Evolutionary conservation across 35 echinoderm and acorn worm genomes (phyloP), one percentile per base, ranked within the genome.

Genomic region (Stichopus chloronotus): DNA sequence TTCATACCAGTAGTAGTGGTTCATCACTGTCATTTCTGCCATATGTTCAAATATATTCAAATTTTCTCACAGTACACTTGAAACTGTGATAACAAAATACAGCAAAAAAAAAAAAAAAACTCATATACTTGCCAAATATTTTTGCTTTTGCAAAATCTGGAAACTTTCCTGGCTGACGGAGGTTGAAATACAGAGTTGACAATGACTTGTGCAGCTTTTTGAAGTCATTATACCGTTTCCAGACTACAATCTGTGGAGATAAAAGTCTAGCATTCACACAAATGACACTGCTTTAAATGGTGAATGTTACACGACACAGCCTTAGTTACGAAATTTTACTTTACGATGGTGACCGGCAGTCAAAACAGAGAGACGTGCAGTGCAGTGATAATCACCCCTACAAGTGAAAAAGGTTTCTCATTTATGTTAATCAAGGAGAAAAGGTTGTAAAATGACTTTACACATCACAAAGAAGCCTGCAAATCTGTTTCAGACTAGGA

Each of bases 181-280:
- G 77, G 74, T 98, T 91, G 71, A 69, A 96, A 78, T 98, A 95
- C 16, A 96, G 55, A 30, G 88, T 79, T 57, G 86, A 79, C 55
- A 98, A 81, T 56, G 95, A 87, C 78, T 96, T 96, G 88, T 98
- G 86, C 5, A 98, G 92, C 91, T 98, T 98, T 92, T 98, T 96
- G 72, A 98, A 98, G 91, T 98, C 97, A 94, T 98, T 98, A 85
- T 98, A 98, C 53, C 97, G 79, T 53, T 98, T 98, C 97, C 97
- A 98, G 55, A 98, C 96, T 59, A 84, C 83, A 11, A 81, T 72
- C 94, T 97, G 90, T 11, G 74, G 52, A 56, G 78, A 92, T 57
- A 87, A 13, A 92, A 5, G 63, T 88, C 2, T 1, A 11, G 63
- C 13, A 61, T 23, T 43, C 9, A 59, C 79, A 88, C 5, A 5